Conservation (phyloP, 1,140 invertebrate genomes). For the Cyclina sinensis region DNA sequence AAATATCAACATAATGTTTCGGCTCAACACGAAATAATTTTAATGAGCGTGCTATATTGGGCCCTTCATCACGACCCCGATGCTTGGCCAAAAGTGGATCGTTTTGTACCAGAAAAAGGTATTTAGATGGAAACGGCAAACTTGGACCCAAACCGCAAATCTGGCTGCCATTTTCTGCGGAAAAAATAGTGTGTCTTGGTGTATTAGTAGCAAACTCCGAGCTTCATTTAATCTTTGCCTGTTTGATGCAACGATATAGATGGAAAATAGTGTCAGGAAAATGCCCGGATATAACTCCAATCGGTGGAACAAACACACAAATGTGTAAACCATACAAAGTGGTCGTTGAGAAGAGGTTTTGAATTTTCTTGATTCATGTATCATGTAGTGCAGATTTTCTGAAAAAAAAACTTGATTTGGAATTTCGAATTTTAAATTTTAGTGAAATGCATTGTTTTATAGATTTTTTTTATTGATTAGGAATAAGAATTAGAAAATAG, state of each 20-base stretch:
- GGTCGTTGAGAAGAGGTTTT: constrained; percentile 15
- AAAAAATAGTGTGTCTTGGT: constrained; percentile 67
- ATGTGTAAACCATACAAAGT: not conserved
- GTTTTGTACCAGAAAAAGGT: constrained; percentile 91
- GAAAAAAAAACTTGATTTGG: too few species aligned
- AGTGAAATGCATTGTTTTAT: too few species aligned
- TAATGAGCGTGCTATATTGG: too few species aligned
- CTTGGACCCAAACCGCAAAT: constrained; percentile 64
- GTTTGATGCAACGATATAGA: constrained; percentile 78
- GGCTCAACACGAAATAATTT: too few species aligned
- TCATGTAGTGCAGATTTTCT: too few species aligned
- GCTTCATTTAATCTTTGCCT: constrained; percentile 71
- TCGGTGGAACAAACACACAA: not conserved
- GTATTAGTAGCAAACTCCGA: constrained; percentile 68
- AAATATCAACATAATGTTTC: too few species aligned
- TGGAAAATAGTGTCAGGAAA: constrained; percentile 77
- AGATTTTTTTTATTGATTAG: too few species aligned
- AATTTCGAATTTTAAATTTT: too few species aligned
- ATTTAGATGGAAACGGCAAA: constrained; percentile 79
- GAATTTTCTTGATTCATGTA: too few species aligned
- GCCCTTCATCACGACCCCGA: constrained; percentile 91
- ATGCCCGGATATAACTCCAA: not conserved
- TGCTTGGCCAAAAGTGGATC: constrained; percentile 91
- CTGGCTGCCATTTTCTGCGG: constrained; percentile 72
- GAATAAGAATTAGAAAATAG: too few species aligned